These are phyloP conservation scores for Myotis lucifugus DNA, from an alignment of 2,113 vertebrate species.

Conservation along the genomic window DNA sequence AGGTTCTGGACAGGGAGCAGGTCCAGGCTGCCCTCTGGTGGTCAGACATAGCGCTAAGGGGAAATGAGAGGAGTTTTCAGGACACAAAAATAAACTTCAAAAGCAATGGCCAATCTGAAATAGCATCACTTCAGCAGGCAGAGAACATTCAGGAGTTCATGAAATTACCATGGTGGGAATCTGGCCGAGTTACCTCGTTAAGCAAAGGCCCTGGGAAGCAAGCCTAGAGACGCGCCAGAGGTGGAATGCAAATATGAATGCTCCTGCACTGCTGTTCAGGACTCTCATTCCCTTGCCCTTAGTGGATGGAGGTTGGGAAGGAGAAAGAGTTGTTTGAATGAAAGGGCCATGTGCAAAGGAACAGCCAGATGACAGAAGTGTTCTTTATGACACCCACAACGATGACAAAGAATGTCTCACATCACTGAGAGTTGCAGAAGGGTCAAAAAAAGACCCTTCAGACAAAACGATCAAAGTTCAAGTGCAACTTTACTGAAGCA, in stretches of 20 bases:
- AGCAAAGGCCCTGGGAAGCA: neutral
- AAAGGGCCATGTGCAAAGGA: neutral
- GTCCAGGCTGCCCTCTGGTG: neutral
- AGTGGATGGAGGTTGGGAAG: accelerated
- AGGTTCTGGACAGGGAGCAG: neutral
- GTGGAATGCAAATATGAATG: accelerated
- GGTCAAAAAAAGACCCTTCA: accelerated
- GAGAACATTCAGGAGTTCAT: neutral
- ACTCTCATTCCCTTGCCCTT: neutral
- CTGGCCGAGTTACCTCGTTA: neutral
- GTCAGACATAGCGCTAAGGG: neutral
- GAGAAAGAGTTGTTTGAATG: neutral
- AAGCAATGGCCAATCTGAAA: neutral
- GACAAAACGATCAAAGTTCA: neutral
- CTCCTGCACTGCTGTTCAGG: accelerated
- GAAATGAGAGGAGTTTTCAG: neutral
- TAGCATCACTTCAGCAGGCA: neutral
- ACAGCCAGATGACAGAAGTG: neutral
- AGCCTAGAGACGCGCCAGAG: accelerated
- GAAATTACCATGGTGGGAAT: neutral
- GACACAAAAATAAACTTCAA: neutral
- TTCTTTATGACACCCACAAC: neutral
- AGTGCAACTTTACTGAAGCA: neutral
- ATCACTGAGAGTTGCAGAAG: neutral
- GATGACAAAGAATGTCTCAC: neutral